A percentile compares a stretch with the other conserved stretches of the same genome.
Conservation (phyloP, 2,113 vertebrate species). For the Polypterus bichir region DNA sequence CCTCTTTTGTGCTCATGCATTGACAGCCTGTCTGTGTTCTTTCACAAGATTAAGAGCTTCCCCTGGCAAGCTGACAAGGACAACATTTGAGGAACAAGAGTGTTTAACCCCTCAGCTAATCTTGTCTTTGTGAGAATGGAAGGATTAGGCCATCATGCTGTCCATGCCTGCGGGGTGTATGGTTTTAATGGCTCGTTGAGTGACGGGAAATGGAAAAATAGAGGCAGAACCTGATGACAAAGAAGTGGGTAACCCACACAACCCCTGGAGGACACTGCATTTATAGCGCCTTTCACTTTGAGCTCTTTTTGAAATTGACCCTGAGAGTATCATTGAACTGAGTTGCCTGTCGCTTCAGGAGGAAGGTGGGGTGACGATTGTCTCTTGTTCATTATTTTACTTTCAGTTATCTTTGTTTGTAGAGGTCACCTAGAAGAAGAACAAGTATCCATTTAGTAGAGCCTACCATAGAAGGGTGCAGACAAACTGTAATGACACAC, state of each 20-base stretch:
- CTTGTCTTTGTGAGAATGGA: conserved; percentile 44
- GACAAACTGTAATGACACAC: no score
- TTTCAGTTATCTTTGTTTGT: no score
- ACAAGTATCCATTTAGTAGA: no score
- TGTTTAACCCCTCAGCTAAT: conserved; percentile 48
- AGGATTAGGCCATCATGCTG: conserved; percentile 33
- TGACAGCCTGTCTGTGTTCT: conserved; percentile 36
- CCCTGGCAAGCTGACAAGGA: conserved; percentile 46
- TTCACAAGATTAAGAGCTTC: conserved; percentile 52
- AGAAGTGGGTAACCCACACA: conserved; percentile 3
- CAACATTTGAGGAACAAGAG: conserved; percentile 45
- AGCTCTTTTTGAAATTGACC: no score
- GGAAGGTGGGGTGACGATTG: no score
- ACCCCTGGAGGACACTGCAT: no score
- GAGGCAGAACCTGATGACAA: conserved; percentile 24
- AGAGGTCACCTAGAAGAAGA: no score
- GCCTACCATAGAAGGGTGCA: no score
- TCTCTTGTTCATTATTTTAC: no score
- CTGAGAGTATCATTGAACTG: no score
- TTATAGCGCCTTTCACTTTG: no score
- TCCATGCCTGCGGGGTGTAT: conserved; percentile 24
- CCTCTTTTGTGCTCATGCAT: conserved; percentile 29
- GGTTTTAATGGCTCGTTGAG: conserved; percentile 21
- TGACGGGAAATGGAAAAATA: conserved; percentile 19
- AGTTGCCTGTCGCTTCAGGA: no score